These are phyloP conservation scores for Drosophila vallismaia DNA, from an alignment of 2,888 invertebrate genomes.

Conservation along the genomic window DNA sequence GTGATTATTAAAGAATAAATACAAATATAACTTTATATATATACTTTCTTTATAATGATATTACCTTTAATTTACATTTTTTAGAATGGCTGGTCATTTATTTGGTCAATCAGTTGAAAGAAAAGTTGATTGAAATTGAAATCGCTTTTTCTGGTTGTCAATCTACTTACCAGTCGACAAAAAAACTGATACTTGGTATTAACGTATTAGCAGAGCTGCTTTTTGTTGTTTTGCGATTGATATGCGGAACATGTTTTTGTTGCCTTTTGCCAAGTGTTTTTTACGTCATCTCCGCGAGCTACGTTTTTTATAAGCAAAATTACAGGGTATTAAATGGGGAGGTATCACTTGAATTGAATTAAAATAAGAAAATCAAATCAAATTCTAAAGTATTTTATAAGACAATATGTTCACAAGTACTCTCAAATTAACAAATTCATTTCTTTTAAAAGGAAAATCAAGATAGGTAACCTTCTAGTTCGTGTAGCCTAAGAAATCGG, in stretches of 20 bases:
- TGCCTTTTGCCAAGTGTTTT: conserved; percentile 57
- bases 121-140: conserved; percentile 24
- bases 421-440: too few species aligned
- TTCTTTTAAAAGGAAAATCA: neutral
- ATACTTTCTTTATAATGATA: too few species aligned
- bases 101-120: conserved; percentile 8
- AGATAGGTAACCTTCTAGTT: conserved; percentile 33
- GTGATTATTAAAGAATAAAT: too few species aligned
- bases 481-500: conserved; percentile 7
- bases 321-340: conserved; percentile 48
- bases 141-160: conserved; percentile 19
- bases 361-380: neutral
- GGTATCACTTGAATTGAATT: neutral
- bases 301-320: conserved; percentile 45
- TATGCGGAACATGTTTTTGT: conserved; percentile 77
- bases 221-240: conserved; percentile 60
- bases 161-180: conserved; percentile 1
- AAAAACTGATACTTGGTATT: conserved; percentile 37
- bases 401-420: too few species aligned
- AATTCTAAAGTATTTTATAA: too few species aligned
- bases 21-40: too few species aligned
- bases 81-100: neutral
- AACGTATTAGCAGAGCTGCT: conserved; percentile 22
- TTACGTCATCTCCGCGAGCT: conserved; percentile 63
- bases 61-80: too few species aligned